Conservation (phyloP, 2,797 vertebrate genomes). For the Danio choprae region DNA sequence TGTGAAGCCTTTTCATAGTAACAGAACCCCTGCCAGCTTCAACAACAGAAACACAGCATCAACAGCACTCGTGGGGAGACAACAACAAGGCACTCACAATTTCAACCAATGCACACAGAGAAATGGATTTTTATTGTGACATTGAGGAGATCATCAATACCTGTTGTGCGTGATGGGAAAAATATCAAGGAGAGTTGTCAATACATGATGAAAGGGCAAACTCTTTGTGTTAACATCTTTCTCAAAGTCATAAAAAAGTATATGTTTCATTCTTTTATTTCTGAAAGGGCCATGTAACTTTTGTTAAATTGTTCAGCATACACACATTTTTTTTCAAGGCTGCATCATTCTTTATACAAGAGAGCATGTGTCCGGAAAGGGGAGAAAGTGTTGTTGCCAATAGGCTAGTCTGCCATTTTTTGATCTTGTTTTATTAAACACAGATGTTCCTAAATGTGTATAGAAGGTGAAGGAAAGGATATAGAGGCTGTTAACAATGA, state of each 20-base stretch:
- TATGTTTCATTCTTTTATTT: constrained; percentile 19
- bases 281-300: constrained; percentile 4
- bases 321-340: background rate
- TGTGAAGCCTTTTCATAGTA: constrained; percentile 54
- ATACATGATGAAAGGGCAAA: constrained; percentile 46
- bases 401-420: background rate
- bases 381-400: too few relatives aligned
- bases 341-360: background rate
- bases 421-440: background rate
- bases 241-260: constrained; percentile 27
- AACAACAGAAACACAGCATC: constrained; percentile 41
- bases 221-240: constrained; percentile 15
- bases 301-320: constrained; percentile 23
- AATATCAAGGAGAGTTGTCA: constrained; percentile 40
- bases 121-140: constrained; percentile 50
- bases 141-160: constrained; percentile 52
- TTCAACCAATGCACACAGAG: constrained; percentile 40
- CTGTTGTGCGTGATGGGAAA: constrained; percentile 33
- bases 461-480: background rate
- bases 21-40: constrained; percentile 48
- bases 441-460: background rate
- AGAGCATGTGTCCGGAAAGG: background rate
- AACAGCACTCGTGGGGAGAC: constrained; percentile 39
- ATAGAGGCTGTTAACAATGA: background rate
- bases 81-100: constrained; percentile 48